Percentiles rank a stretch among this genome's conserved stretches.
phyloP scores from a whole-genome alignment of 2,113 vertebrate genomes.

The Caloenas nicobarica region DNA sequence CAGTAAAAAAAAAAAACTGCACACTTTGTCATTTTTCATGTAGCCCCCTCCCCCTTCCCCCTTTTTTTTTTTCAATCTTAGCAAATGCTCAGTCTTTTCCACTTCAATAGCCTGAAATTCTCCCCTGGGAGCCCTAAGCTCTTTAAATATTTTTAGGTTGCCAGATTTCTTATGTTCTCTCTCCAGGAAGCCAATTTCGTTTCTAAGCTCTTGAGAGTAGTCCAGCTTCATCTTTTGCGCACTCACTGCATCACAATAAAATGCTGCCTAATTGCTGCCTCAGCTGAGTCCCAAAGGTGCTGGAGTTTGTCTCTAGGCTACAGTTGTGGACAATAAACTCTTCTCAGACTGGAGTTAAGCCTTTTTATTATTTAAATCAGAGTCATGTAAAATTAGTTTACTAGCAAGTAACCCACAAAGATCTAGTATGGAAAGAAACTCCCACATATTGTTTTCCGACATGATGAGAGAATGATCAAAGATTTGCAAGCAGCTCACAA shows the following conservation, averaged over 20 bases:
- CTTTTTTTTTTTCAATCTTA: constrained; percentile 28
- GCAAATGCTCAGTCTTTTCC: constrained; percentile 65
- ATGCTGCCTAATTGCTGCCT: constrained; percentile 68
- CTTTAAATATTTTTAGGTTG: constrained; percentile 76
- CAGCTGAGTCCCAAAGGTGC: constrained; percentile 61
- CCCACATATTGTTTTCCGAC: constrained; percentile 45
- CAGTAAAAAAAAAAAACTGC: constrained; percentile 23
- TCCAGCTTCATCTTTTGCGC: constrained; percentile 58
- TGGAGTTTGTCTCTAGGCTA: constrained; percentile 65
- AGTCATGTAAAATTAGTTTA: constrained; percentile 57
- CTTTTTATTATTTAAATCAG: constrained; percentile 72
- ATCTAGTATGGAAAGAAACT: constrained; percentile 49
- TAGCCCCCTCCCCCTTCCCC: background rate
- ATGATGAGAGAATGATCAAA: constrained; percentile 34
- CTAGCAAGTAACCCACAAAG: constrained; percentile 61
- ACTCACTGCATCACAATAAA: constrained; percentile 69
- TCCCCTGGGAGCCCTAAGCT: constrained; percentile 66
- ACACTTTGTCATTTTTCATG: constrained; percentile 60
- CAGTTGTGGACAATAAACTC: constrained; percentile 59
- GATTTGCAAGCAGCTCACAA: background rate
- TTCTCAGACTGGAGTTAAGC: constrained; percentile 62
- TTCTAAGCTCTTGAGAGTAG: constrained; percentile 63
- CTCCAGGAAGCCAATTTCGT: constrained; percentile 72
- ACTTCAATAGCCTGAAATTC: constrained; percentile 68
- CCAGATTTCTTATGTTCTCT: constrained; percentile 72